Conservation (phyloP, 2,113 vertebrate species). For the Mustela lutreola region DNA sequence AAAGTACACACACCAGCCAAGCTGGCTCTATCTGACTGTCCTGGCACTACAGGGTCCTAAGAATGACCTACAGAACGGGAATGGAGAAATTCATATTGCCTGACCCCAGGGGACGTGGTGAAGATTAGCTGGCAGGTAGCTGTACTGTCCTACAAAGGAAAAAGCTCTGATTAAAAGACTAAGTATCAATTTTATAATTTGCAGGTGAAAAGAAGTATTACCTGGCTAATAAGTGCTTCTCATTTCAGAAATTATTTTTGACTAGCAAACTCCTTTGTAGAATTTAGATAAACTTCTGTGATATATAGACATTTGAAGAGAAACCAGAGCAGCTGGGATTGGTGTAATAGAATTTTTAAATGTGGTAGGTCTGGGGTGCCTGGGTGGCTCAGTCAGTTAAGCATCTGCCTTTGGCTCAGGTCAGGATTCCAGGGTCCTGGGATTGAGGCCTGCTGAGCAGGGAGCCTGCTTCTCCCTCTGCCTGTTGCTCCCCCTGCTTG, state of each 20-base stretch:
- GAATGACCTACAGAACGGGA: neutral
- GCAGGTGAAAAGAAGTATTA: slow-evolving; percentile 30
- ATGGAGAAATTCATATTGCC: neutral
- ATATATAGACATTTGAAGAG: neutral
- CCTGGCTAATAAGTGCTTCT: neutral
- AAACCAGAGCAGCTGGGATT: neutral
- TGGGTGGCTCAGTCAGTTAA: neutral
- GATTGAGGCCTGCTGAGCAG: neutral
- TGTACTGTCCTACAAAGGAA: neutral
- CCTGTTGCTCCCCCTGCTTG: neutral
- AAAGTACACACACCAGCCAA: neutral
- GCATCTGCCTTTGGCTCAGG: neutral
- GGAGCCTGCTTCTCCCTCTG: neutral
- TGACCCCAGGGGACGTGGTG: neutral
- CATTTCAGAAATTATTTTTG: slow-evolving; percentile 12
- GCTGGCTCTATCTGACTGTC: neutral
- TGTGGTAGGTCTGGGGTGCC: neutral
- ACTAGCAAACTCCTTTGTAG: neutral
- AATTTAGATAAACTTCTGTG: slow-evolving; percentile 34
- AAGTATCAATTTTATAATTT: slow-evolving; percentile 49
- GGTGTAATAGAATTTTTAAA: neutral
- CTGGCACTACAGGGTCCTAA: neutral
- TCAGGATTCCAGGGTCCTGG: neutral
- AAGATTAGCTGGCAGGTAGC: neutral
- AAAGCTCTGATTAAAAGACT: slow-evolving; percentile 20